Percentiles rank a stretch among this genome's conserved stretches.
These are phyloP conservation scores for Hoplodrina blanda DNA, from an alignment of 2,888 invertebrate genomes.

Conservation along the genomic window DNA sequence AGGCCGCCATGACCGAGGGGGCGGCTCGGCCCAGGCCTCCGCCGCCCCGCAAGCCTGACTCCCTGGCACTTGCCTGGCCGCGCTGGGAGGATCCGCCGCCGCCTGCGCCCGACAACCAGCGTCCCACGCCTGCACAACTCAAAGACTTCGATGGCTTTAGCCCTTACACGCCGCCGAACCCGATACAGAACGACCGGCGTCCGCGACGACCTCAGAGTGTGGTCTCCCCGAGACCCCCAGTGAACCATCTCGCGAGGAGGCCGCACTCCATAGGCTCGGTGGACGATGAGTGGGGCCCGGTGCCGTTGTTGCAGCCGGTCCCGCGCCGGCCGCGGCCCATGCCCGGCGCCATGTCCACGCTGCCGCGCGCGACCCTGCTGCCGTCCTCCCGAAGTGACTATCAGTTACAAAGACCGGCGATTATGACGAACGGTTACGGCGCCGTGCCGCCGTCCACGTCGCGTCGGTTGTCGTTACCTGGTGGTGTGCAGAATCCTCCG, in stretches of 20 bases:
- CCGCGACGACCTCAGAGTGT: conserved; percentile 90
- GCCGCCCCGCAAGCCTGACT: conserved; percentile 89
- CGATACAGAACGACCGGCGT: conserved; percentile 76
- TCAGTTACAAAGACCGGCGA: conserved; percentile 90
- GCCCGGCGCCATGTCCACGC: conserved; percentile 81
- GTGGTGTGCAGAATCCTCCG: conserved; percentile 87
- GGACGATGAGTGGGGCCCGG: conserved; percentile 84
- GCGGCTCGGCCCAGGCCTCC: conserved; percentile 88
- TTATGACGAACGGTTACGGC: conserved; percentile 88
- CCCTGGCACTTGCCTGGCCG: conserved; percentile 82
- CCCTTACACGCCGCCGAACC: conserved; percentile 90
- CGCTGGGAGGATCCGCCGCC: conserved; percentile 89
- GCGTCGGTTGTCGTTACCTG: conserved; percentile 90
- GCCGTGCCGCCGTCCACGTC: conserved; percentile 88
- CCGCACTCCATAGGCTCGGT: conserved; percentile 92
- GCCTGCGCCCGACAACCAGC: conserved; percentile 82
- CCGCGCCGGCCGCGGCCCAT: conserved; percentile 88
- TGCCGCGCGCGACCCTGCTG: conserved; percentile 87
- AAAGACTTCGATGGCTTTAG: conserved; percentile 87
- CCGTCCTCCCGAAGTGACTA: conserved; percentile 92
- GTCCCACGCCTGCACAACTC: conserved; percentile 69
- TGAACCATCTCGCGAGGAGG: conserved; percentile 81
- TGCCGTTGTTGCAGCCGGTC: conserved; percentile 89
- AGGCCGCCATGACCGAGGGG: conserved; percentile 86
- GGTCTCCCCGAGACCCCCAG: conserved; percentile 82